phyloP scores from a whole-genome alignment of 2,113 vertebrate species.

The Polypterus senegalus region DNA sequence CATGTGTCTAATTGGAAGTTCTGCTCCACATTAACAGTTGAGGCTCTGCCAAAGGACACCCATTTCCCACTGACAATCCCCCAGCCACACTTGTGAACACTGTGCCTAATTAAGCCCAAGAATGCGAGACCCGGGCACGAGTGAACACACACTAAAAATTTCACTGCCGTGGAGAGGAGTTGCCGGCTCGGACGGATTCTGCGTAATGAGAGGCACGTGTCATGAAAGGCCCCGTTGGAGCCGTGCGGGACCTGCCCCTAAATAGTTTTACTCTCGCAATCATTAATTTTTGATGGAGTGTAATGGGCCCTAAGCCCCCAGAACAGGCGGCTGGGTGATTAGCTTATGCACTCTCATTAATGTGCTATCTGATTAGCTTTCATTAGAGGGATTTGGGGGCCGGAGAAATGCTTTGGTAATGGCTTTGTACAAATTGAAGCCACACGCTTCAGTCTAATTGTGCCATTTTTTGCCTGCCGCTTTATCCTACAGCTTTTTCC shows the following conservation, averaged over 20 bases:
- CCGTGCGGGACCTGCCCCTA: constrained; percentile 65
- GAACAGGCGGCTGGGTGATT: constrained; percentile 69
- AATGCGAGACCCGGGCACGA: too few relatives aligned
- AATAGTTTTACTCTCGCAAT: constrained; percentile 62
- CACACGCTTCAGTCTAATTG: constrained; percentile 28
- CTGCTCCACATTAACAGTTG: too few relatives aligned
- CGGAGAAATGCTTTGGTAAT: constrained; percentile 32
- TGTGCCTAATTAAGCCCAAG: too few relatives aligned
- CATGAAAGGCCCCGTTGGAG: constrained; percentile 36
- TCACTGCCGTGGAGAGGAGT: too few relatives aligned
- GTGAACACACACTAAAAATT: too few relatives aligned
- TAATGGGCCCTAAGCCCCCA: constrained; percentile 74
- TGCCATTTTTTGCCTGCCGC: too few relatives aligned
- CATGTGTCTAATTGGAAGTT: too few relatives aligned
- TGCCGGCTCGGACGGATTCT: constrained; percentile 23
- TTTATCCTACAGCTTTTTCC: too few relatives aligned
- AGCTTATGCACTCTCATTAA: constrained; percentile 75
- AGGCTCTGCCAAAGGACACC: too few relatives aligned
- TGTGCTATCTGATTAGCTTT: constrained; percentile 72
- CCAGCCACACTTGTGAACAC: background rate
- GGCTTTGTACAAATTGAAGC: constrained; percentile 31
- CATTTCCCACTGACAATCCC: background rate
- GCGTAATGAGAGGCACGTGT: constrained; percentile 44
- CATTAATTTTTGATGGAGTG: constrained; percentile 84
- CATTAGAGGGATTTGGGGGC: constrained; percentile 42